A percentile compares a stretch with the other conserved stretches of the same genome.
These are phyloP conservation scores for Zapornia atra DNA, from an alignment of 2,113 vertebrate genomes.

Conservation along the genomic window DNA sequence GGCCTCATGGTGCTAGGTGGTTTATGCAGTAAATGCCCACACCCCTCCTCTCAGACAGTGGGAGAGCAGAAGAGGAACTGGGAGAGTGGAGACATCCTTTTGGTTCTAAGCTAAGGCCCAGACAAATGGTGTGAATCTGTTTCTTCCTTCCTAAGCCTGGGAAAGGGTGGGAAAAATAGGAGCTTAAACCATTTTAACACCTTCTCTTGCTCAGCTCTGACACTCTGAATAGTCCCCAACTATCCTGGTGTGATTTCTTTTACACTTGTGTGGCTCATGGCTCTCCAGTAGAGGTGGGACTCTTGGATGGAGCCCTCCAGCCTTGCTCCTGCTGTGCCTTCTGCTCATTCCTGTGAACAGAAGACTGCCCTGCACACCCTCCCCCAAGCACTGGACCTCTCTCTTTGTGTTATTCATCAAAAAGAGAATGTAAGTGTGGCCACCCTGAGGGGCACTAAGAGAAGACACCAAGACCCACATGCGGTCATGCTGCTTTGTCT, in stretches of 20 bases:
- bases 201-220: background rate
- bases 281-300: background rate
- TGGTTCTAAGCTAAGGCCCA: background rate
- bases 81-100: background rate
- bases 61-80: background rate
- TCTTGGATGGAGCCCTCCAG: background rate
- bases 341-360: background rate
- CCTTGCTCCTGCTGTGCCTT: background rate
- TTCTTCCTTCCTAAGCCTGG: background rate
- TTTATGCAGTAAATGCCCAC: background rate
- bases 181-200: background rate
- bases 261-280: background rate
- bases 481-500: background rate
- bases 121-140: background rate
- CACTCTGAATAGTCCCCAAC: background rate
- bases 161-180: rapidly evolving
- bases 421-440: rapidly evolving
- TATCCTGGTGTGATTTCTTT: background rate
- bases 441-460: background rate
- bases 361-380: background rate
- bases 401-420: background rate
- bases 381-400: too few species aligned
- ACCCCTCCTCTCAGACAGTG: background rate
- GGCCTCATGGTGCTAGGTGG: background rate
- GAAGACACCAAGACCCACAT: background rate